Evolutionary conservation across 2,113 vertebrate species (phyloP).

Genomic region (Phrynocephalus versicolor): DNA sequence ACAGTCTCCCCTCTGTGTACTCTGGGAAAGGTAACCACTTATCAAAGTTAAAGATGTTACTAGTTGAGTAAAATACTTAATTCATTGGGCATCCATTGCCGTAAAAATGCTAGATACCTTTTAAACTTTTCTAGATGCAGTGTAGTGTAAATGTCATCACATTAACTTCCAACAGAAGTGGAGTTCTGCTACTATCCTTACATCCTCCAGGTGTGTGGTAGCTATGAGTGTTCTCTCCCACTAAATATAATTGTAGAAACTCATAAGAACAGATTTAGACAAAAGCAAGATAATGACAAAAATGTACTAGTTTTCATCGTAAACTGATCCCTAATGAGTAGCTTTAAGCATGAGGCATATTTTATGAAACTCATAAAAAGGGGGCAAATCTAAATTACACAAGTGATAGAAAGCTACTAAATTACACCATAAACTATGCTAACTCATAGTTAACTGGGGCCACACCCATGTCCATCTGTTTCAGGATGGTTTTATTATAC

Average conservation of each 20-base stretch:
- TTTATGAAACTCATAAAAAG: conserved; percentile 78
- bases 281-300: conserved; percentile 72
- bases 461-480: conserved; percentile 8
- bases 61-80: background rate
- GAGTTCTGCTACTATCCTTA: conserved; percentile 80
- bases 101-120: background rate
- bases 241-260: conserved; percentile 78
- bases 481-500: conserved; percentile 14
- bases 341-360: conserved; percentile 77
- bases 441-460: background rate
- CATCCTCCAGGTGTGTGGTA: conserved; percentile 71
- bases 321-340: conserved; percentile 74
- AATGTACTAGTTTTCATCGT: conserved; percentile 77
- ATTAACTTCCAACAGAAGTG: conserved; percentile 72
- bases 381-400: conserved; percentile 50
- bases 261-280: conserved; percentile 84
- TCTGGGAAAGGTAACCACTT: background rate
- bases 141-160: background rate
- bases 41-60: background rate
- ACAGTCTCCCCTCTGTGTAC: background rate
- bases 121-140: background rate
- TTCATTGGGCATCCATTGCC: background rate
- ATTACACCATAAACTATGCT: conserved; percentile 29
- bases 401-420: conserved; percentile 44
- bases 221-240: conserved; percentile 14